Conservation (phyloP, 2,113 vertebrate species). For the Mormyrus iriodes region DNA sequence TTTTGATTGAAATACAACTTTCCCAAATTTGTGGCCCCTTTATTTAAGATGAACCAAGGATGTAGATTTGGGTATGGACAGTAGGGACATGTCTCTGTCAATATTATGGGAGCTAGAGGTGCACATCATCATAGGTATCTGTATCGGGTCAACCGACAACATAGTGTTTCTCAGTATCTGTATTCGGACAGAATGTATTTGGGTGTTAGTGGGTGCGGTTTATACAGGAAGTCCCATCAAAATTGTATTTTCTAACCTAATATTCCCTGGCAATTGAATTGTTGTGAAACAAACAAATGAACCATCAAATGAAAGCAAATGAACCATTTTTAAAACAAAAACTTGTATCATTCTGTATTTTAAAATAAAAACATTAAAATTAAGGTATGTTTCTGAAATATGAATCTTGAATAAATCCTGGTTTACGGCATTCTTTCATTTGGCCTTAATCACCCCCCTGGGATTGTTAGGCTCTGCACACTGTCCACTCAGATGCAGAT, state of each 20-base stretch:
- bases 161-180: not conserved
- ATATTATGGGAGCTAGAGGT: too few species aligned
- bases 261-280: too few species aligned
- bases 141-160: not conserved
- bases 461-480: not conserved
- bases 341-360: not conserved
- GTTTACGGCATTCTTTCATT: not conserved
- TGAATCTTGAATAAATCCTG: not conserved
- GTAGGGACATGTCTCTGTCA: too few species aligned
- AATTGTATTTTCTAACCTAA: not conserved
- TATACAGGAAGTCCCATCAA: not conserved
- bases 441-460: not conserved
- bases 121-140: too few species aligned
- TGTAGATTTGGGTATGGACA: not conserved
- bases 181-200: too few species aligned
- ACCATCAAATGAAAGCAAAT: not conserved
- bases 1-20: not conserved
- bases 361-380: not conserved
- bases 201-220: too few species aligned
- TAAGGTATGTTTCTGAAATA: not conserved
- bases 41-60: not conserved
- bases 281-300: too few species aligned
- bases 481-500: not conserved
- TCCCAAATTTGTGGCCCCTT: not conserved
- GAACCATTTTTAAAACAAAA: not conserved